Base-by-base conservation (phyloP, 2,888 invertebrate species). In the Cephus rjabovi region DNA sequence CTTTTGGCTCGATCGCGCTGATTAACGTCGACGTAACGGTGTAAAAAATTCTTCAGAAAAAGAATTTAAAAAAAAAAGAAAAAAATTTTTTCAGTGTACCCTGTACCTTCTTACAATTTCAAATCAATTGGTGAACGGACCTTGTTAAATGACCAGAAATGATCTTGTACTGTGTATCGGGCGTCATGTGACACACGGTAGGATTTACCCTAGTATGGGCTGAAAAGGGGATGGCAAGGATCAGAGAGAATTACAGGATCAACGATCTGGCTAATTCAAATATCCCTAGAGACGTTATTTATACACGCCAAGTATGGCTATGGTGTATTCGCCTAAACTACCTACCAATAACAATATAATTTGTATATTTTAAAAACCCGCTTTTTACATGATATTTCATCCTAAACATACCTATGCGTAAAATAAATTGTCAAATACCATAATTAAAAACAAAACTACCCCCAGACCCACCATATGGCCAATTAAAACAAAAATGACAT, bases 171-270 rank as follows among this genome's bases (percentile, higher is more conserved):
- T 9, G 9, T 79, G 79, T 80, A 81, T 83, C 78, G 79, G 80
- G 75, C 82, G 83, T 83, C 86, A 86, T 86, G 86, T 86, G 86
- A 79, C 78, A 69, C 73, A 73, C 73, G 71, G 68, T 69, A 30
- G 40, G 40, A 56, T 56, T 56, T 56, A 56, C 40, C 40, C 40
- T 56, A 56, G 9, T 23, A 56, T 56, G 40, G 40, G 40, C 35
- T 37, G 69, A 73, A 76, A 69, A 37, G 76, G 75, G 76, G 78
- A 56, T 56, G 73, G 69, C 35, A 75, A 70, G 75, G 40, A 69
- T 71, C 71, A 34, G 71, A 11, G 30, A 31, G 71, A 71, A 71
- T 71, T 71, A 71, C 71, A 78, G 73, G 78, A 78, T 78, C 70
- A 75, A 73, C 76, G 56, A 78, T 75, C 75, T 75, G 75, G 71